Percentiles rank a stretch among this genome's conserved stretches.
Evolutionary conservation across 1,140 invertebrate genomes (phyloP).

Genomic region (Ditylenchus dipsaci): DNA sequence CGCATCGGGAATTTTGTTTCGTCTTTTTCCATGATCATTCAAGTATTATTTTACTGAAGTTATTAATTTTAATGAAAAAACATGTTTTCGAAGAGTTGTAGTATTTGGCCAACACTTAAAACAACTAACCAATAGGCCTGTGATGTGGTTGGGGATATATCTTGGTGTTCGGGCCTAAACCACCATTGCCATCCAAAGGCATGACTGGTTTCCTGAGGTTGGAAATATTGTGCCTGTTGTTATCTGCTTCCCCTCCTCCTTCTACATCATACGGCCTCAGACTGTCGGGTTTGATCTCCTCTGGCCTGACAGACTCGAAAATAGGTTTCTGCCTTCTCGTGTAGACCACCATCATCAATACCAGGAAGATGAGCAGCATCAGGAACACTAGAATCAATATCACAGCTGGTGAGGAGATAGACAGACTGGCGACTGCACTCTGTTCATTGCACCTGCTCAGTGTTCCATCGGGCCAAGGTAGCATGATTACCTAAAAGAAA

Average conservation of each 20-base stretch:
- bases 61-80: no score
- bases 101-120: not conserved
- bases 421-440: slow-evolving; percentile 43
- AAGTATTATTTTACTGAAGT: no score
- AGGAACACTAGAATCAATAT: slow-evolving; percentile 45
- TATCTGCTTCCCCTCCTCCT: slow-evolving; percentile 56
- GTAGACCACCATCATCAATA: slow-evolving; percentile 48
- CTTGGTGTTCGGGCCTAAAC: slow-evolving; percentile 21
- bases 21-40: no score
- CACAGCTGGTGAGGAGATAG: slow-evolving; percentile 49
- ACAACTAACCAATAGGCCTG: not conserved
- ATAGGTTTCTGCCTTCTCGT: slow-evolving; percentile 27
- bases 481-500: slow-evolving; percentile 11
- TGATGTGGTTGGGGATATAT: slow-evolving; percentile 39
- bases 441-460: slow-evolving; percentile 48
- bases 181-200: slow-evolving; percentile 41
- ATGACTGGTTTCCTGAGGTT: slow-evolving; percentile 56
- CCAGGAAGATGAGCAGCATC: slow-evolving; percentile 36
- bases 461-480: slow-evolving; percentile 43
- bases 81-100: no score
- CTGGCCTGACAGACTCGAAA: slow-evolving; percentile 53
- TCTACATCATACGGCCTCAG: slow-evolving; percentile 53
- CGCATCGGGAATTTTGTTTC: no score
- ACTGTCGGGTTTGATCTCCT: slow-evolving; percentile 56
- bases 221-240: slow-evolving; percentile 52